Evolutionary conservation across 2,113 vertebrate genomes (phyloP).

Genomic region (Cryptoleucopteryx plumbea): DNA sequence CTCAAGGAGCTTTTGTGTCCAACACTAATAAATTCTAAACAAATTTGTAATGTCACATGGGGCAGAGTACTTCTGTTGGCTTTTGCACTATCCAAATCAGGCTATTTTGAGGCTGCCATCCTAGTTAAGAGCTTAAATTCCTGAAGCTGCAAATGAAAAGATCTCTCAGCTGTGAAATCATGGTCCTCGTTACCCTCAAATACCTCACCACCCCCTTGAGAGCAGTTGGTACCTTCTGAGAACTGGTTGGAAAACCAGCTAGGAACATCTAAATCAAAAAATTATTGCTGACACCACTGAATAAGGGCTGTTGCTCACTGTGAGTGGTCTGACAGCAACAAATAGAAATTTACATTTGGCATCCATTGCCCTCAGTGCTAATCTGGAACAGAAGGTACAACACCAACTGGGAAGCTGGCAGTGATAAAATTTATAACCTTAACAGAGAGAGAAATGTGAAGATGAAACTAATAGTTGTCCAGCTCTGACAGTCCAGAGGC

Average conservation of each 20-base stretch:
- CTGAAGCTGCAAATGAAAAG: neutral
- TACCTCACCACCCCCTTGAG: neutral
- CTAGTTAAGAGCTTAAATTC: neutral
- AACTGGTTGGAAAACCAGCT: neutral
- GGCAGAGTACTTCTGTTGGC: neutral
- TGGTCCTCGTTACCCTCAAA: neutral
- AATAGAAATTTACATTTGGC: neutral
- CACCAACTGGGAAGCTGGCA: neutral
- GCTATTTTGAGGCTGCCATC: neutral
- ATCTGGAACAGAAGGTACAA: neutral
- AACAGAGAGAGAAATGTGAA: neutral
- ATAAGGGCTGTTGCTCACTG: neutral
- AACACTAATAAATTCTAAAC: neutral
- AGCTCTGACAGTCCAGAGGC: neutral
- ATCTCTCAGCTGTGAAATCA: neutral
- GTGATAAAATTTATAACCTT: neutral
- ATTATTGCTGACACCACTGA: fast-evolving
- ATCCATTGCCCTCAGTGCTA: neutral
- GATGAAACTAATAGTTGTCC: neutral
- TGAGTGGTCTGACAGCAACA: neutral
- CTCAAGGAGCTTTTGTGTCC: neutral
- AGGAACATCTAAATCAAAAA: neutral
- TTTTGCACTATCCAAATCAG: neutral
- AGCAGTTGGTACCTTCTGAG: neutral
- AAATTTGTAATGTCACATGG: neutral